Base-by-base conservation (phyloP, 2,888 invertebrate species). In the Sylvicola fuscatus region DNA sequence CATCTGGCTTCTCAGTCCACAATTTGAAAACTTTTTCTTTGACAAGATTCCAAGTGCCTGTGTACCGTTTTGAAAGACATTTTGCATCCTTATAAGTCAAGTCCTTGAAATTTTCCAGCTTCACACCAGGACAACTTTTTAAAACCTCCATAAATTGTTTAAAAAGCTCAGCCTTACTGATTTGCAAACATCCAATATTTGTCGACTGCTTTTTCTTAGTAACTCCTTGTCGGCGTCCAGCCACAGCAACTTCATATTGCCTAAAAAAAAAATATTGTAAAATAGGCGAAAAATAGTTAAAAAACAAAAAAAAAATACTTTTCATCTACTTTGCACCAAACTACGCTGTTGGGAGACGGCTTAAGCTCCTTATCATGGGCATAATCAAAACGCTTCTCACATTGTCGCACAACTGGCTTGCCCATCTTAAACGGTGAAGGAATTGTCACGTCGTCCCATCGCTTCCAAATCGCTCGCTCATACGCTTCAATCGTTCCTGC, bases 201-300 rank as follows among this genome's bases (percentile, higher is more conserved):
- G 47, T 50, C 34, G 54, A 50, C 16, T 54, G 26, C 2, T 48
- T 45, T 26, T 75, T 81, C 50, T 76, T 81, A 0, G 82, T 84
- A 2, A 72, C 61, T 3, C 89, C 89, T 51, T 81, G 73, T 41
- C 72, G 79, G 46, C 65, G 68, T 3, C 90, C 89, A 48, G 76
- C 70, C 1, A 83, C 76, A 14, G 72, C 67, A 17, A 86, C 70
- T 61, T 87, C 81, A 32, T 61, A 52, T 26, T 64, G 47, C 36
- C 80, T 81, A 49, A 40, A 64, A 64, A 36, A 38, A 43, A 45
- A 40, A 41, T 35, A 15, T 43, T 35, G 30, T 27, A 33, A 33
- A 40, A n/a, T n/a, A n/a, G n/a, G n/a, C 21, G 34, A 32, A 35
- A 26, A 13, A 15, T 7, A 34, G 21, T 27, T 27, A 30, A 28